These are phyloP conservation scores for Phataginus tetradactyla DNA, from an alignment of 2,797 vertebrate genomes.

Conservation along the genomic window DNA sequence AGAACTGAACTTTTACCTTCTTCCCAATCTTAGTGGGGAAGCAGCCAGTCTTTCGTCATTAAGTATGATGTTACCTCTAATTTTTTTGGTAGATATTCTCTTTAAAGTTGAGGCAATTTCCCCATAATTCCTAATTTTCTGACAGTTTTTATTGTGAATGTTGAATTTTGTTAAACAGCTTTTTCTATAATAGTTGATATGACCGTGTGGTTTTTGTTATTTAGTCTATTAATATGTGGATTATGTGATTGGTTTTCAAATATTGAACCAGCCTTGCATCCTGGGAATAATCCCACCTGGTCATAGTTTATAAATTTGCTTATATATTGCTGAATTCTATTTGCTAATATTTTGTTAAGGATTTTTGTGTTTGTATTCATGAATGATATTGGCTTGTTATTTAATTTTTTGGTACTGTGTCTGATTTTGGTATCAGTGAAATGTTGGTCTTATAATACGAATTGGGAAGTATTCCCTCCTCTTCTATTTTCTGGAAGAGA, in stretches of 20 bases:
- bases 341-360: slow-evolving; percentile 20
- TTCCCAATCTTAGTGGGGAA: background rate
- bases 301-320: background rate
- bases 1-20: background rate
- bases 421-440: background rate
- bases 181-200: background rate
- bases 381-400: background rate
- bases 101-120: background rate
- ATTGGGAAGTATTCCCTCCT: background rate
- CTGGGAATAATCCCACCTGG: background rate
- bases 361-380: background rate
- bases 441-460: background rate
- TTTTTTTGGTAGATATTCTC: background rate
- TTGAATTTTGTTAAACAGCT: background rate
- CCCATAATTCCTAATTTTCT: background rate
- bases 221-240: background rate
- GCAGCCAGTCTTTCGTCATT: background rate
- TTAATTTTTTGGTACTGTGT: background rate
- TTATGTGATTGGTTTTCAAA: background rate
- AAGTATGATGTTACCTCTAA: background rate
- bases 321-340: background rate
- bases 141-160: background rate
- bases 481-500: slow-evolving; percentile 12
- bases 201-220: slow-evolving; percentile 2
- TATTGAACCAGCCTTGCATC: background rate